phyloP scores from a whole-genome alignment of 2,888 invertebrate genomes.

The Dolichopus griseipennis region DNA sequence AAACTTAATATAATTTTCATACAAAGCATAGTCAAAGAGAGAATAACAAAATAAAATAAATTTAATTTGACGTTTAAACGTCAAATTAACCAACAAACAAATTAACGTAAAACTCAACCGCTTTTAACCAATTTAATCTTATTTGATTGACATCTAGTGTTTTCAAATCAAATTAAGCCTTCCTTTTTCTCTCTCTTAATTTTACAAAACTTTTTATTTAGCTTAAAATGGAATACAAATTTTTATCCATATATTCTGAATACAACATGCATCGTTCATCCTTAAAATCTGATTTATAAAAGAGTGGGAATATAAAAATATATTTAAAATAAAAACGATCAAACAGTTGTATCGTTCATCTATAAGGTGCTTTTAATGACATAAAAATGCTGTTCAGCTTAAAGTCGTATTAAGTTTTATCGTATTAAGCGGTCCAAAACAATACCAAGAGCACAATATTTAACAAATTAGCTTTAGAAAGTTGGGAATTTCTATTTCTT shows the following conservation, averaged over 20 bases:
- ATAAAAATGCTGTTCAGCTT: no score
- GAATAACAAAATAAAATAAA: not conserved
- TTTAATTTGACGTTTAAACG: not conserved
- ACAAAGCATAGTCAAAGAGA: no score
- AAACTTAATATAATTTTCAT: no score
- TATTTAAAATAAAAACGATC: no score
- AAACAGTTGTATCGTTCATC: no score
- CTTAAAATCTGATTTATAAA: not conserved
- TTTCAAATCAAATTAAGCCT: not conserved
- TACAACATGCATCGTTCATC: not conserved
- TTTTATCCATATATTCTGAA: not conserved
- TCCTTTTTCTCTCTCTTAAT: not conserved
- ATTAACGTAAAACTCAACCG: not conserved
- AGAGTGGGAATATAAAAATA: no score
- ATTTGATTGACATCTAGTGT: slow-evolving; percentile 3
- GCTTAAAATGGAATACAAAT: not conserved
- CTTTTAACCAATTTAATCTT: not conserved
- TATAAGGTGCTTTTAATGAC: no score
- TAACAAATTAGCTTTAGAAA: no score
- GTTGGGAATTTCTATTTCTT: no score
- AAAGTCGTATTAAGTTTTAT: no score
- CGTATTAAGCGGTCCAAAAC: no score
- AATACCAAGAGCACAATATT: no score
- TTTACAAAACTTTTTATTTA: not conserved
- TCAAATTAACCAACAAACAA: slow-evolving; percentile 2